phyloP scores from a whole-genome alignment of 2,797 vertebrate species.

The Sebastes nivosus region DNA sequence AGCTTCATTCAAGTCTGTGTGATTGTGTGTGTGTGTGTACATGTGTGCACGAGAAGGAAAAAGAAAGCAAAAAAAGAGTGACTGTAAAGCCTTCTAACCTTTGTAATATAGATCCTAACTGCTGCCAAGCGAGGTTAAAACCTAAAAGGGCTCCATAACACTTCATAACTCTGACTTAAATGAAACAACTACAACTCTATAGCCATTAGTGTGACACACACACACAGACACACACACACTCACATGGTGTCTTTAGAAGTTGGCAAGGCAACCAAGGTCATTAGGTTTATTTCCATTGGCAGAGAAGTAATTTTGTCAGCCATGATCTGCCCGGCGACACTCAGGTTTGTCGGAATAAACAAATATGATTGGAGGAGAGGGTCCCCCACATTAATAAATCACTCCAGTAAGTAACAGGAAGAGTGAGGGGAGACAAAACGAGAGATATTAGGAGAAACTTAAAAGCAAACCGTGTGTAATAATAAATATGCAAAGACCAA shows the following conservation, averaged over 20 bases:
- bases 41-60: slow-evolving; percentile 8
- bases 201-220: slow-evolving; percentile 62
- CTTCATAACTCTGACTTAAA: slow-evolving; percentile 80
- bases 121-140: slow-evolving; percentile 70
- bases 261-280: slow-evolving; percentile 70
- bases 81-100: slow-evolving; percentile 67
- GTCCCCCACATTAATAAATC: slow-evolving; percentile 20
- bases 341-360: slow-evolving; percentile 49
- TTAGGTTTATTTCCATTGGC: slow-evolving; percentile 70
- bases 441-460: not conserved
- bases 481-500: not conserved
- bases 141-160: slow-evolving; percentile 72
- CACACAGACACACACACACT: slow-evolving; percentile 7
- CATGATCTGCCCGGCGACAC: slow-evolving; percentile 51
- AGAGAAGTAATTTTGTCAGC: slow-evolving; percentile 48
- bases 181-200: slow-evolving; percentile 77
- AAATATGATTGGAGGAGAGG: slow-evolving; percentile 44
- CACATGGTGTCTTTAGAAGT: slow-evolving; percentile 57
- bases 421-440: not conserved
- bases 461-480: not conserved
- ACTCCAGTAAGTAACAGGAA: not conserved
- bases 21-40: not conserved
- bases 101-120: slow-evolving; percentile 81
- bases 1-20: slow-evolving; percentile 54
- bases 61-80: slow-evolving; percentile 37